Percentiles rank a stretch among this genome's conserved stretches.
These are phyloP conservation scores for Naso thynnoides DNA, from an alignment of 2,797 vertebrate species.

Conservation along the genomic window DNA sequence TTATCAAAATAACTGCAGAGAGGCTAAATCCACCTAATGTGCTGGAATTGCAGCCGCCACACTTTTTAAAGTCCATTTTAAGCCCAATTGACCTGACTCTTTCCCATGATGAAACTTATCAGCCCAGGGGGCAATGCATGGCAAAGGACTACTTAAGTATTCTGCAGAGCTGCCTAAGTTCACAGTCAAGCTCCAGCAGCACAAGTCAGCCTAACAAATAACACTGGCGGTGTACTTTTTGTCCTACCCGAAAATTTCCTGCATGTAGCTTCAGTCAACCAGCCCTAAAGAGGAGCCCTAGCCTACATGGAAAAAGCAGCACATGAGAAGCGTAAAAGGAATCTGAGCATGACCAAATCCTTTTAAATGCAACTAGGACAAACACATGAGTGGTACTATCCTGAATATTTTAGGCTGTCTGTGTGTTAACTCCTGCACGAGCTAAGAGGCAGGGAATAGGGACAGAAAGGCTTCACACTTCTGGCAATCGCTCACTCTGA, in stretches of 20 bases:
- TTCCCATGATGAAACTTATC: slow-evolving; percentile 44
- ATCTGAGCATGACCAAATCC: slow-evolving; percentile 55
- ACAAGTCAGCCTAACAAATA: slow-evolving; percentile 53
- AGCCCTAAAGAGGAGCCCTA: slow-evolving; percentile 24
- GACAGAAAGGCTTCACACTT: slow-evolving; percentile 20
- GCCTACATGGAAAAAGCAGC: slow-evolving; percentile 51
- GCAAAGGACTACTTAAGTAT: slow-evolving; percentile 48
- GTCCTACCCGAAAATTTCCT: slow-evolving; percentile 28
- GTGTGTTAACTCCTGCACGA: slow-evolving; percentile 39
- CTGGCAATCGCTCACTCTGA: slow-evolving; percentile 12
- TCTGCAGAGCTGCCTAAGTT: slow-evolving; percentile 37
- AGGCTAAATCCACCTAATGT: background rate
- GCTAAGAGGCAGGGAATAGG: slow-evolving; percentile 38
- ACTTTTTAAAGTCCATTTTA: slow-evolving; percentile 33
- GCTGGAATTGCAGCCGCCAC: background rate
- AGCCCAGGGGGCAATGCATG: slow-evolving; percentile 31
- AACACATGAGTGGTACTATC: slow-evolving; percentile 52
- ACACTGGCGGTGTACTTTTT: slow-evolving; percentile 41
- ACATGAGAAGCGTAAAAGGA: slow-evolving; percentile 37
- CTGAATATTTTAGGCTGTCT: slow-evolving; percentile 67
- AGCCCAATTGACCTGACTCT: slow-evolving; percentile 30
- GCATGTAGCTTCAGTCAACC: slow-evolving; percentile 36
- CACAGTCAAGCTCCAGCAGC: slow-evolving; percentile 47
- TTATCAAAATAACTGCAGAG: slow-evolving; percentile 1
- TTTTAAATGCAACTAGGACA: slow-evolving; percentile 66